A percentile compares a stretch with the other conserved stretches of the same genome.
phyloP scores from a whole-genome alignment of 2,888 invertebrate genomes.

The Tanaodytes sp. region DNA sequence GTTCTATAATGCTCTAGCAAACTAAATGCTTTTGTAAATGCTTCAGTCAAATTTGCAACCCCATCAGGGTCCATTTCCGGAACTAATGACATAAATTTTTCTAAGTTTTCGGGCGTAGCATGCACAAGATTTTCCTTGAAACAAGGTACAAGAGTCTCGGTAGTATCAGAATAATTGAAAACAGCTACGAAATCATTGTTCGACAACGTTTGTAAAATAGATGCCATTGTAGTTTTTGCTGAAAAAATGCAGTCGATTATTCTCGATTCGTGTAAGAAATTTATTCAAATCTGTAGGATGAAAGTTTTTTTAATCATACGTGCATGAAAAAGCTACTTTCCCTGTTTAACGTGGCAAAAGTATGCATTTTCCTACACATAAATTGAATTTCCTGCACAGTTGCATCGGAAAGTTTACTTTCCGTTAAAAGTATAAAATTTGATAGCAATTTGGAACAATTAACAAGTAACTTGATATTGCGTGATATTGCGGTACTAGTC shows the following conservation, averaged over 20 bases:
- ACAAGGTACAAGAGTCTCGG: slow-evolving; percentile 86
- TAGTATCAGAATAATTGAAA: slow-evolving; percentile 84
- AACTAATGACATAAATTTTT: slow-evolving; percentile 82
- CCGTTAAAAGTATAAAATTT: no score
- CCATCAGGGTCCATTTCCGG: slow-evolving; percentile 81
- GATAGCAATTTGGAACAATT: no score
- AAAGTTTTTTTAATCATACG: no score
- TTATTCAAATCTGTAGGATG: no score
- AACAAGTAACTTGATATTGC: no score
- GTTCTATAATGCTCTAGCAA: slow-evolving; percentile 80
- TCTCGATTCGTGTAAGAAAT: no score
- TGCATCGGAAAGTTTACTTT: no score
- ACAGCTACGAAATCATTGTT: slow-evolving; percentile 99
- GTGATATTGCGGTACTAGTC: no score
- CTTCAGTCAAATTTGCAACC: slow-evolving; percentile 88
- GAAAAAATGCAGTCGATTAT: slow-evolving; percentile 13
- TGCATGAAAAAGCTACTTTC: no score
- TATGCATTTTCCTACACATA: no score
- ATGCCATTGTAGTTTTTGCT: slow-evolving; percentile 80
- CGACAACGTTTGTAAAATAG: slow-evolving; percentile 93
- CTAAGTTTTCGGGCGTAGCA: slow-evolving; percentile 89
- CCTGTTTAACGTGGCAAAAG: no score
- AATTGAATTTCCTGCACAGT: no score
- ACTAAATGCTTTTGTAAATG: slow-evolving; percentile 88
- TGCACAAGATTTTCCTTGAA: slow-evolving; percentile 88